Base-by-base conservation (phyloP, 2,113 vertebrate genomes). In the Pterocles burchelli region DNA sequence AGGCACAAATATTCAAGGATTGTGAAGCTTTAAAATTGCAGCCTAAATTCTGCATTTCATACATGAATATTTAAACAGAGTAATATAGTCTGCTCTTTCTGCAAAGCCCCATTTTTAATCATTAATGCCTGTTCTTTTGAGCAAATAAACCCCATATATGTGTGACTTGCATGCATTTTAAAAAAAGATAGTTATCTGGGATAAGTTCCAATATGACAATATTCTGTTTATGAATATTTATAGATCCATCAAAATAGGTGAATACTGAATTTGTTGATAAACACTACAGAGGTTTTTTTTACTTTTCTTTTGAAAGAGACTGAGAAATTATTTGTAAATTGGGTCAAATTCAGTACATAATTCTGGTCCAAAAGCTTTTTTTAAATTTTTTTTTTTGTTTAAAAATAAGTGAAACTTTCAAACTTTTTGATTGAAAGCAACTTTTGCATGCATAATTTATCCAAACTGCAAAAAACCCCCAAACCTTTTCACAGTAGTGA, bases 211-310 rank as follows among this genome's bases (percentile, higher is more conserved):
- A 61, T 72, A 31, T 83, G 57, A 68, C 62, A 92, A 57, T 92
- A 61, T 92, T 87, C 70, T 34, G 9, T 59, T 33, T 57, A 76
- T 97, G 85, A 94, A 95, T 97, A 96, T 94, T 91, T 94, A 97
- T 91, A 49, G 31, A 57, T 61, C 29, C 52, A 74, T 89, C 71
- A 82, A 82, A 89, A 88, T n/a, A 8, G 34, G 26, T 65, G 52
- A 82, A 82, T 79, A 45, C 19, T 91, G 81, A 95, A 61, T 72
- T 89, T 93, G 6, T 36, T 89, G 34, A 55, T 68, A 65, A 86
- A 79, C 57, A 52, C 7, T 52, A 48, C 61, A 17, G 41, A 79
- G 34, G 13, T 1, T 14, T 33, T 25, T n/a, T 80, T 68, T 41
- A 66, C 20, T 87, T 85, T 77, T 29, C 34, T 66, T 82, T 70